These are phyloP conservation scores for Caligus rogercresseyi DNA, from an alignment of 1,140 invertebrate species.

Conservation along the genomic window DNA sequence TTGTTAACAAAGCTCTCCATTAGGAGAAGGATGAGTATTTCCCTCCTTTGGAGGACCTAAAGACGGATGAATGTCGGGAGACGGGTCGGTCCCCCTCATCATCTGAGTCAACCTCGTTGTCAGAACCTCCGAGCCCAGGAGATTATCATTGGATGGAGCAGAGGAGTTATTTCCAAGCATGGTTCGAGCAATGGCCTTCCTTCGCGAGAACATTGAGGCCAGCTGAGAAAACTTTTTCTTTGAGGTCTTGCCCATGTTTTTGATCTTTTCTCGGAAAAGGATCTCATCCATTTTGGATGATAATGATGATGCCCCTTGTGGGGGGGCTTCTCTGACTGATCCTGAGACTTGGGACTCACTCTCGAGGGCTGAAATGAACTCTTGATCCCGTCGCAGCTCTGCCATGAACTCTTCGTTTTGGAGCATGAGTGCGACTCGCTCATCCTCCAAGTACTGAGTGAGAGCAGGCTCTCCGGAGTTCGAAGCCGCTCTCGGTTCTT, in stretches of 20 bases:
- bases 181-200: constrained; percentile 37
- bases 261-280: constrained; percentile 56
- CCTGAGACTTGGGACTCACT: too few relatives aligned
- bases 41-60: constrained; percentile 6
- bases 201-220: constrained; percentile 52
- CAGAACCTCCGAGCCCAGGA: constrained; percentile 35
- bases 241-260: constrained; percentile 74
- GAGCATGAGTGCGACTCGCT: constrained; percentile 64
- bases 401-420: constrained; percentile 85
- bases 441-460: constrained; percentile 47
- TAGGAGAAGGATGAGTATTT: constrained; percentile 11
- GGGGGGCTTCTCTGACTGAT: neutral
- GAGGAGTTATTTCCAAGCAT: constrained; percentile 33
- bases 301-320: neutral
- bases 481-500: neutral
- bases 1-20: neutral
- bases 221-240: constrained; percentile 61
- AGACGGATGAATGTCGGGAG: neutral
- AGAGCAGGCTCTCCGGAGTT: constrained; percentile 31
- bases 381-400: constrained; percentile 65
- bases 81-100: constrained; percentile 29
- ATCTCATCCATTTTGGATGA: constrained; percentile 40
- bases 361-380: constrained; percentile 68
- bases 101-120: constrained; percentile 42
- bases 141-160: constrained; percentile 29